A percentile compares a stretch with the other conserved stretches of the same genome.
Conservation (phyloP, 1,140 invertebrate genomes). For the Drosophila bipectinata region DNA sequence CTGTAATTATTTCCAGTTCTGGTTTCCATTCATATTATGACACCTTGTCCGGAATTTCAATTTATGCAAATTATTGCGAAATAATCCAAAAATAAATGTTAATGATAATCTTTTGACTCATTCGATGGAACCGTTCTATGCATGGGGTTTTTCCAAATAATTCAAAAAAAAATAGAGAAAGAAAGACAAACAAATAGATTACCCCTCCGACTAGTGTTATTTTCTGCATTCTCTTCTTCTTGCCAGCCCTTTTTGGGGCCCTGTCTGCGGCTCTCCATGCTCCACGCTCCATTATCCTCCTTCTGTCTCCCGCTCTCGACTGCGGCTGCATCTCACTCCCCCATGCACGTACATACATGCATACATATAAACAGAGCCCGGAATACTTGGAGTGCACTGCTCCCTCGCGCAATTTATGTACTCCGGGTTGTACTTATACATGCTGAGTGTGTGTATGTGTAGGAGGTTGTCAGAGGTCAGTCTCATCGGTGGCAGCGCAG, state of each 20-base stretch:
- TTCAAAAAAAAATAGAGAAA: not conserved
- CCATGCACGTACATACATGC: slow-evolving; percentile 4
- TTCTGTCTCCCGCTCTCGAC: not conserved
- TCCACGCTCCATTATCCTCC: not conserved
- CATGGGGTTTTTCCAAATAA: slow-evolving; percentile 22
- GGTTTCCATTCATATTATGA: slow-evolving; percentile 21
- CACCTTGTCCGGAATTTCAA: slow-evolving; percentile 18
- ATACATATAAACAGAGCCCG: slow-evolving; percentile 38
- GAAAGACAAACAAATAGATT: slow-evolving; percentile 7
- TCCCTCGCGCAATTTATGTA: slow-evolving; percentile 69
- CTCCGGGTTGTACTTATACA: slow-evolving; percentile 31
- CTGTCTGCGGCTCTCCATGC: slow-evolving; percentile 6
- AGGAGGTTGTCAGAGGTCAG: slow-evolving; percentile 82
- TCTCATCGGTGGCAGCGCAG: slow-evolving; percentile 72
- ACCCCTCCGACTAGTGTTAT: slow-evolving; percentile 30
- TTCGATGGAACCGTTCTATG: slow-evolving; percentile 28
- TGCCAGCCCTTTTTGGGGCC: slow-evolving; percentile 32
- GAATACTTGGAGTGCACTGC: slow-evolving; percentile 69
- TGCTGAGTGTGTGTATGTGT: slow-evolving; percentile 48
- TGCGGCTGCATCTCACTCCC: slow-evolving; percentile 32
- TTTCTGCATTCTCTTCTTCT: slow-evolving; percentile 30
- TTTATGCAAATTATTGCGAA: slow-evolving; percentile 44
- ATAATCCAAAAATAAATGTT: slow-evolving; percentile 38
- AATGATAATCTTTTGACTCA: slow-evolving; percentile 40
- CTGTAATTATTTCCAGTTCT: slow-evolving; percentile 38